Evolutionary conservation across 2,888 invertebrate species (phyloP).

Genomic region (Poecilus cupreus): DNA sequence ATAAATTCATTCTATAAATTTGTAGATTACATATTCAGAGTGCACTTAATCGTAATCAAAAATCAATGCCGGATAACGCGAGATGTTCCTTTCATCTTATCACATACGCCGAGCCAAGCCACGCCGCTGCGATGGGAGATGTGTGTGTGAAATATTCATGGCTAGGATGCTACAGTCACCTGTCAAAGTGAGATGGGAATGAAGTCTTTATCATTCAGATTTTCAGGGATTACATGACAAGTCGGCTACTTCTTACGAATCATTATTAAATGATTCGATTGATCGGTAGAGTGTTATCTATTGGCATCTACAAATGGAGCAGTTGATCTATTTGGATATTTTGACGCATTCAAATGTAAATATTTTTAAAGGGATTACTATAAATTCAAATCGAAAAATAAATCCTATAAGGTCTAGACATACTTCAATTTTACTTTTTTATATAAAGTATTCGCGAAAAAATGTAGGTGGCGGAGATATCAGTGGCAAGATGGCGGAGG

Average conservation of each 20-base stretch:
- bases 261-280: neutral
- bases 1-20: conserved; percentile 22
- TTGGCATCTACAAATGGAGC: too few relatives aligned
- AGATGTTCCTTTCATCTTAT: too few relatives aligned
- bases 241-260: too few relatives aligned
- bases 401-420: too few relatives aligned
- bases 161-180: neutral
- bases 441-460: too few relatives aligned
- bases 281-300: neutral
- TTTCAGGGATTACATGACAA: too few relatives aligned
- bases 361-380: neutral
- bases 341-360: neutral
- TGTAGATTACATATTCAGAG: conserved; percentile 33
- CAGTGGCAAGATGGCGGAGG: too few relatives aligned
- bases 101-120: neutral
- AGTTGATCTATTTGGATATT: neutral
- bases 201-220: too few relatives aligned
- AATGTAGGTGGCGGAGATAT: too few relatives aligned
- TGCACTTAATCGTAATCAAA: conserved; percentile 51
- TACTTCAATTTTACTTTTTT: too few relatives aligned
- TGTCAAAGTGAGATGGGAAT: neutral
- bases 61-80: conserved; percentile 38
- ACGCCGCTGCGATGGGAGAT: neutral
- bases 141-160: conserved; percentile 9
- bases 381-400: too few relatives aligned